Percentiles rank a stretch among this genome's conserved stretches.
These are phyloP conservation scores for Incurvaria masculella DNA, from an alignment of 2,888 invertebrate genomes.

Conservation along the genomic window DNA sequence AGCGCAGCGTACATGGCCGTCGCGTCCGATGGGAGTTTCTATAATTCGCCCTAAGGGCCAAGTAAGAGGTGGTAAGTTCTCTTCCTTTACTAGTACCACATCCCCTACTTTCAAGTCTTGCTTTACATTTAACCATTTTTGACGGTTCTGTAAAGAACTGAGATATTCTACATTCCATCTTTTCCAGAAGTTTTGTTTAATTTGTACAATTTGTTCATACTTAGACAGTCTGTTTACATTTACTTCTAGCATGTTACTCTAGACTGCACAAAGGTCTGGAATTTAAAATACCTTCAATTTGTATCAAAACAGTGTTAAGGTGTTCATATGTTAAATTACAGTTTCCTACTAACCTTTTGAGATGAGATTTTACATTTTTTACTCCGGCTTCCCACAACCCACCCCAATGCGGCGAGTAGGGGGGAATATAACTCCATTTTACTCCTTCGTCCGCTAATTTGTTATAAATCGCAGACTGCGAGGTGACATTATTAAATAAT, in stretches of 20 bases:
- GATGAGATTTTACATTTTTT: not conserved
- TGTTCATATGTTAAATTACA: not conserved
- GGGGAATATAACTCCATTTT: not conserved
- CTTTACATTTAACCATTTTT: not conserved
- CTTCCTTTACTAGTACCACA: not conserved
- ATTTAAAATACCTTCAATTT: slow-evolving; percentile 3
- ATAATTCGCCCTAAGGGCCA: not conserved
- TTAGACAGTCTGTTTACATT: not conserved
- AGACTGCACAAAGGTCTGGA: not conserved
- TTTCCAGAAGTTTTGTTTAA: not conserved
- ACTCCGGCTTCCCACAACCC: not conserved
- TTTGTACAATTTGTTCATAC: not conserved
- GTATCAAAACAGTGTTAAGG: not conserved
- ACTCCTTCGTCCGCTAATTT: not conserved
- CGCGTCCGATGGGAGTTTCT: not conserved
- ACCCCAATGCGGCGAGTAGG: not conserved
- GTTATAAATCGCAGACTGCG: not conserved
- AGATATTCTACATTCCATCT: not conserved
- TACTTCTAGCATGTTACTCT: not conserved
- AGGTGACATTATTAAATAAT: not conserved
- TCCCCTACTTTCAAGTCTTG: not conserved
- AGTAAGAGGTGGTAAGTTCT: not conserved
- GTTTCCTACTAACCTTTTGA: not conserved
- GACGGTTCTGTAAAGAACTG: not conserved
- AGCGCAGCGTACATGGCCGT: not conserved